Percentiles rank a stretch among this genome's conserved stretches.
These are phyloP conservation scores for Acanthoscelides obtectus DNA, from an alignment of 2,888 invertebrate species.

Conservation along the genomic window DNA sequence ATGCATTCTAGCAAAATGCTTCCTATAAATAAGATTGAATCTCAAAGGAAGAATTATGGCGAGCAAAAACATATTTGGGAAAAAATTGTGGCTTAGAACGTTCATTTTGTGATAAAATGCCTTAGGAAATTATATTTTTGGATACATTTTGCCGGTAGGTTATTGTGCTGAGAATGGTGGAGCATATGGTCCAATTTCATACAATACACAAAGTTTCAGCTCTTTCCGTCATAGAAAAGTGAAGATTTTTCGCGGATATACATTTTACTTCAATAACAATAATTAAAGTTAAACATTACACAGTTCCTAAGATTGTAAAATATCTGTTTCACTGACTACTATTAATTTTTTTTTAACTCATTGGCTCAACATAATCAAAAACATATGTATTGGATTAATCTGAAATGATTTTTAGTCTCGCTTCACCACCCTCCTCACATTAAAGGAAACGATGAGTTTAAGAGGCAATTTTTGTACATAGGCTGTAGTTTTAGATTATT, in stretches of 20 bases:
- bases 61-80: background rate
- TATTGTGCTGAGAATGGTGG: constrained; percentile 5
- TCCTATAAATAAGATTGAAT: too few species aligned
- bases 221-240: too few species aligned
- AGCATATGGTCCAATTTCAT: background rate
- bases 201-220: too few species aligned
- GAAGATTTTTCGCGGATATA: too few species aligned
- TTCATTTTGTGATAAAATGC: constrained; percentile 29
- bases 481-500: constrained; percentile 20
- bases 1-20: too few species aligned
- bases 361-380: background rate
- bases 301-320: too few species aligned
- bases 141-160: constrained; percentile 16
- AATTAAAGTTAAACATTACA: too few species aligned
- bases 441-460: constrained; percentile 7
- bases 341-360: too few species aligned
- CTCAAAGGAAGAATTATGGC: background rate
- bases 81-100: background rate
- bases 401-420: background rate
- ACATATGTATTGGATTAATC: background rate
- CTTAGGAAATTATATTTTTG: constrained; percentile 27
- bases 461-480: constrained; percentile 17
- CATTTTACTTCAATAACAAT: too few species aligned
- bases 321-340: too few species aligned
- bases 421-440: too few species aligned